These are phyloP conservation scores for Peromyscus nudipes DNA, from an alignment of 2,797 vertebrate genomes.

Conservation along the genomic window DNA sequence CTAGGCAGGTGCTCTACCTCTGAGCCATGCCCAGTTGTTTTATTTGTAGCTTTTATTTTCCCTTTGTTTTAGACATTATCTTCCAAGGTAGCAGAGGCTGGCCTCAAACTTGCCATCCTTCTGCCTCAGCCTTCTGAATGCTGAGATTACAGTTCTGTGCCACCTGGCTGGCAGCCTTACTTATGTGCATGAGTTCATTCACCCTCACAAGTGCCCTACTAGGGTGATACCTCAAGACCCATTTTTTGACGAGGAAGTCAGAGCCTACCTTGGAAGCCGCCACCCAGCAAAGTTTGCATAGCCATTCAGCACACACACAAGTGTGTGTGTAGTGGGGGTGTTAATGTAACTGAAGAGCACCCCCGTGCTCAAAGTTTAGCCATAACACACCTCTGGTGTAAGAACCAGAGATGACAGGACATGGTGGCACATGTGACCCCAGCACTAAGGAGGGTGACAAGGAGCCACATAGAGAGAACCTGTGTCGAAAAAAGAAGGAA, in stretches of 20 bases:
- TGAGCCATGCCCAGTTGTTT: not conserved
- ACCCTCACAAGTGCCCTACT: not conserved
- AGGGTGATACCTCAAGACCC: not conserved
- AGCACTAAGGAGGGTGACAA: not conserved
- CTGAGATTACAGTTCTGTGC: not conserved
- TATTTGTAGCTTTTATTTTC: not conserved
- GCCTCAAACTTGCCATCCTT: not conserved
- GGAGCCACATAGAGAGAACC: not conserved
- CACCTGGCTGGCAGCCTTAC: not conserved
- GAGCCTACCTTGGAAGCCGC: no score
- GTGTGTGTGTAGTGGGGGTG: not conserved
- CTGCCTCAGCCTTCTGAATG: not conserved
- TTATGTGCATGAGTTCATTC: not conserved
- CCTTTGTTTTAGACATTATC: not conserved
- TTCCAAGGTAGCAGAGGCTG: not conserved
- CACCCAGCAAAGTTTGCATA: not conserved
- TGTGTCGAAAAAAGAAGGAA: not conserved
- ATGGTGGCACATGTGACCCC: not conserved
- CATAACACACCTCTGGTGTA: not conserved
- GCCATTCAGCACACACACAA: fast-evolving
- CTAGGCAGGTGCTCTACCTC: not conserved
- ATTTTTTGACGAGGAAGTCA: not conserved
- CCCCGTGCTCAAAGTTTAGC: not conserved
- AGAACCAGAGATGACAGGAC: not conserved
- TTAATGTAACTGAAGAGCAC: not conserved